Conservation (phyloP, 2,888 invertebrate genomes). For the Caenorhabditis sp. region DNA sequence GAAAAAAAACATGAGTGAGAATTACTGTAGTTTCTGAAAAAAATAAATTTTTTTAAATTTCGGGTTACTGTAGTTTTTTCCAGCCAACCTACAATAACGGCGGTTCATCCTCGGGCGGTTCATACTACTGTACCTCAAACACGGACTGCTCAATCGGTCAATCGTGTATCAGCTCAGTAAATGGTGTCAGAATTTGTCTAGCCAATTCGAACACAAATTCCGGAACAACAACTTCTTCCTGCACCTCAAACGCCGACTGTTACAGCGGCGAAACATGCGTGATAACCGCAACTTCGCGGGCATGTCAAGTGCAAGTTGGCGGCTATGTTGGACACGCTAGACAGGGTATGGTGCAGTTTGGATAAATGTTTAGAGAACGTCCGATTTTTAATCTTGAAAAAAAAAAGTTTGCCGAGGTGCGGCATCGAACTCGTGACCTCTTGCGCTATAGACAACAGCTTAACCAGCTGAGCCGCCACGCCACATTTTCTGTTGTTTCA, state of each 20-base stretch:
- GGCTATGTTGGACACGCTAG: conserved; percentile 26
- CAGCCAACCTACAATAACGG: no score
- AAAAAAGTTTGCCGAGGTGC: no score
- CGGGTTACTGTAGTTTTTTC: background rate
- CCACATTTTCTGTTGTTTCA: no score
- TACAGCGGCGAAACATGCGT: conserved; percentile 2
- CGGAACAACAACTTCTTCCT: background rate
- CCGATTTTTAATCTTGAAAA: no score
- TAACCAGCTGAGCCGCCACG: no score
- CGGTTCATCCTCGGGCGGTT: background rate
- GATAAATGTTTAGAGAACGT: no score
- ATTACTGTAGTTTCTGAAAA: no score
- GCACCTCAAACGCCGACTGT: background rate
- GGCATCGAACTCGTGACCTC: no score
- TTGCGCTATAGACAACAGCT: no score
- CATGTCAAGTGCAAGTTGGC: conserved; percentile 28
- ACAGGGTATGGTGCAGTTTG: conserved; percentile 37
- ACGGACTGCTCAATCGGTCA: conserved; percentile 17
- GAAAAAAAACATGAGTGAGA: no score
- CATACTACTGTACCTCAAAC: conserved; percentile 16
- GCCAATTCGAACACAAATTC: conserved; percentile 1
- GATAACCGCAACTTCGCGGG: conserved; percentile 22
- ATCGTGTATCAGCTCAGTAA: conserved; percentile 31
- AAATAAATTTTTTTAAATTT: background rate
- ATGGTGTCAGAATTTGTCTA: conserved; percentile 36